phyloP scores from a whole-genome alignment of 2,797 vertebrate species.

The Phalloptychus januarius region DNA sequence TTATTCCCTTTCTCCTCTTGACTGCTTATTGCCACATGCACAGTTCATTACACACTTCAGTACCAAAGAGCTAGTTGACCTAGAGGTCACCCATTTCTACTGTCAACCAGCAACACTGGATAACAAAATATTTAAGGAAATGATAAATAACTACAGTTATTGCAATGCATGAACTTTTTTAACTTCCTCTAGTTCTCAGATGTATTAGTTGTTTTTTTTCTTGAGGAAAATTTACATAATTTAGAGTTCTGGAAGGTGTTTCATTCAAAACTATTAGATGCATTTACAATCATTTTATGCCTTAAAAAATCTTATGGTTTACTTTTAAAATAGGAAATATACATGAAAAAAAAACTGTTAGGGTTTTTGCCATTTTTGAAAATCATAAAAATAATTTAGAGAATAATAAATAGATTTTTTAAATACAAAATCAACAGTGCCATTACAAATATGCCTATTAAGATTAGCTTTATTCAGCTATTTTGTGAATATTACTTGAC shows the following conservation, averaged over 20 bases:
- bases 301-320: neutral
- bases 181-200: neutral
- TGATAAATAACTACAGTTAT: neutral
- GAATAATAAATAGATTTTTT: neutral
- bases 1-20: slow-evolving; percentile 31
- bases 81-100: neutral
- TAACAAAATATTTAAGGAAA: neutral
- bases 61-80: neutral
- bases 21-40: slow-evolving; percentile 24
- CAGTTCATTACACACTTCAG: slow-evolving; percentile 15
- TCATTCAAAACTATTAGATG: neutral
- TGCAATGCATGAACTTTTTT: neutral
- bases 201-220: neutral
- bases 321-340: neutral
- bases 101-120: neutral
- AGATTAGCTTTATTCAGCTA: neutral
- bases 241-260: neutral
- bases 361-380: neutral
- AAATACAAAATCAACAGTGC: neutral
- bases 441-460: neutral
- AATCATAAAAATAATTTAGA: neutral
- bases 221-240: neutral
- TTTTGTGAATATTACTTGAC: neutral
- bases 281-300: too few relatives aligned
- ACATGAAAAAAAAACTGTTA: neutral